Evolutionary conservation across 2,113 vertebrate genomes (phyloP).

Genomic region (Bubo blakistoni): DNA sequence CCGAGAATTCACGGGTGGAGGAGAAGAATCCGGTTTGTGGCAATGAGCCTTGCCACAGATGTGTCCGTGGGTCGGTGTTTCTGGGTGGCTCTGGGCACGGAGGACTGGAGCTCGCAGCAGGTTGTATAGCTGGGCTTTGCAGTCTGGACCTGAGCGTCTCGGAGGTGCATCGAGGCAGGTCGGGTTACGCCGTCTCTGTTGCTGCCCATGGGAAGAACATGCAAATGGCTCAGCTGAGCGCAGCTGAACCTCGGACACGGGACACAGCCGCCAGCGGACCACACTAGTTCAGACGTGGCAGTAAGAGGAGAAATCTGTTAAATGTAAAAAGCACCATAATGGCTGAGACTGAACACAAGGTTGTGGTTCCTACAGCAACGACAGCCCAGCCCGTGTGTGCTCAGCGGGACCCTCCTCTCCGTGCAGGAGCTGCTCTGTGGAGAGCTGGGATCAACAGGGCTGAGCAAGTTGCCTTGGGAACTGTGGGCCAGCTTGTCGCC

Average conservation of each 20-base stretch:
- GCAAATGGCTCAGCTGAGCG: background rate
- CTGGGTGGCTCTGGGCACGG: background rate
- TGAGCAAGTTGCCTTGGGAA: slow-evolving; percentile 63
- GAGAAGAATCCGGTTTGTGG: background rate
- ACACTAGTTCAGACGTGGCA: background rate
- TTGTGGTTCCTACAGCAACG: slow-evolving; percentile 68
- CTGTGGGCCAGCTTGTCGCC: background rate
- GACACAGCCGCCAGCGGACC: background rate
- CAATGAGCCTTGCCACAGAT: background rate
- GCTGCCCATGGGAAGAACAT: background rate
- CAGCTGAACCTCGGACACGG: background rate
- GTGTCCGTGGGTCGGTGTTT: background rate
- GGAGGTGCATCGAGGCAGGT: rapidly evolving
- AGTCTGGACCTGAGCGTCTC: background rate
- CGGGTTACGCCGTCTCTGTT: rapidly evolving
- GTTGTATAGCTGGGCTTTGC: background rate
- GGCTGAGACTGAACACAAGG: background rate
- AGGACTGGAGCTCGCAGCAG: rapidly evolving
- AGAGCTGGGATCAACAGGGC: slow-evolving; percentile 3
- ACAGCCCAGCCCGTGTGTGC: slow-evolving; percentile 22
- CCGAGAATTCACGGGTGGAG: background rate
- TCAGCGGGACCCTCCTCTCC: background rate
- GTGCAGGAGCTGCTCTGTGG: background rate
- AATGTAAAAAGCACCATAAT: background rate
- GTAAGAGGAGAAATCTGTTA: background rate